A percentile compares a stretch with the other conserved stretches of the same genome.
Conservation (phyloP, 2,888 invertebrate genomes). For the Uropetala carovei region DNA sequence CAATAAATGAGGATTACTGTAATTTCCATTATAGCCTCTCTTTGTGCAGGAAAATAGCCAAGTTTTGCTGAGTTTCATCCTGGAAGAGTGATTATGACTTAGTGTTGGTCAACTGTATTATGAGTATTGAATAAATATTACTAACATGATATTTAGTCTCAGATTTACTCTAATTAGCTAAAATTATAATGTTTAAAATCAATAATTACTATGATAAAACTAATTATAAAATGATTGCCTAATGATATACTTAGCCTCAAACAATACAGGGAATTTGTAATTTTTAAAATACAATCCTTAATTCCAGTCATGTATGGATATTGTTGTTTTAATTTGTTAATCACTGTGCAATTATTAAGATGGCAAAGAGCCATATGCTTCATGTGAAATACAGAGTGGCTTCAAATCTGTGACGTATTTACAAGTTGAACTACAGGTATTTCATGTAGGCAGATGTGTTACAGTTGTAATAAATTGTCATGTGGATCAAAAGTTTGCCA, state of each 20-base stretch:
- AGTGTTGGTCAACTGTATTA: slow-evolving; percentile 44
- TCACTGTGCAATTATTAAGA: slow-evolving; percentile 59
- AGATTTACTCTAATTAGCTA: slow-evolving; percentile 57
- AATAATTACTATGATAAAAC: slow-evolving; percentile 35
- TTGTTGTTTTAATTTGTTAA: slow-evolving; percentile 54
- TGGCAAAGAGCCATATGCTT: slow-evolving; percentile 46
- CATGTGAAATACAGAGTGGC: slow-evolving; percentile 56
- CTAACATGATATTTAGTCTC: slow-evolving; percentile 60
- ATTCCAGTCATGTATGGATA: slow-evolving; percentile 55
- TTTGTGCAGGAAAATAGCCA: slow-evolving; percentile 55
- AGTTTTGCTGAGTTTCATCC: slow-evolving; percentile 55
- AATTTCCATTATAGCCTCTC: slow-evolving; percentile 41
- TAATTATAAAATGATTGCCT: slow-evolving; percentile 35
- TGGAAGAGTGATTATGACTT: slow-evolving; percentile 48
- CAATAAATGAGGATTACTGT: slow-evolving; percentile 43
- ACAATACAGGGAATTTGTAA: slow-evolving; percentile 63
- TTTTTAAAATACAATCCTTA: slow-evolving; percentile 47
- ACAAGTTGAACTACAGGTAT: slow-evolving; percentile 56
- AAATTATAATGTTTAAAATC: slow-evolving; percentile 15
- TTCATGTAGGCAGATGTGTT: slow-evolving; percentile 59
- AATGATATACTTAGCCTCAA: slow-evolving; percentile 51
- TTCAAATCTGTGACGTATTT: slow-evolving; percentile 55
- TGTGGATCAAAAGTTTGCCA: slow-evolving; percentile 44
- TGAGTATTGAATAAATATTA: slow-evolving; percentile 60
- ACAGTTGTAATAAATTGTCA: slow-evolving; percentile 62